Conservation (phyloP, 2,888 invertebrate species). For the Drosophila barbarae region DNA sequence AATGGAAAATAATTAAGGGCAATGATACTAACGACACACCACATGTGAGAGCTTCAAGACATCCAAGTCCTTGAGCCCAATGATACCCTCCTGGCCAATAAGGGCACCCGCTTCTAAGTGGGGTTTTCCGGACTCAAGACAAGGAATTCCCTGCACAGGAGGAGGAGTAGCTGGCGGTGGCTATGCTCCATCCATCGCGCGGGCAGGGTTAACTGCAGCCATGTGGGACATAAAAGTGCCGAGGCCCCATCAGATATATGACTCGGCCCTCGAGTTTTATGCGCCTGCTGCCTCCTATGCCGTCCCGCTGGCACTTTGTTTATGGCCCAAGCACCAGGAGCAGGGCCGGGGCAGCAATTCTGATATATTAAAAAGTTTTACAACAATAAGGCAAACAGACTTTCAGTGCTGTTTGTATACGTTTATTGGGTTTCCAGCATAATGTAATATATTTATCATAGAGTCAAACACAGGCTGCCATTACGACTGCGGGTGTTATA, state of each 20-base stretch:
- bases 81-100: conserved; percentile 29
- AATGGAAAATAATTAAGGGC: conserved; percentile 1
- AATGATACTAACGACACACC: neutral
- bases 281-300: conserved; percentile 1
- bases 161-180: neutral
- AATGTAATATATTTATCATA: conserved; percentile 35
- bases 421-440: conserved; percentile 55
- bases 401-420: conserved; percentile 36
- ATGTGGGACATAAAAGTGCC: conserved; percentile 48
- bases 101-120: conserved; percentile 6
- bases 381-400: conserved; percentile 39
- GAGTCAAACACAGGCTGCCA: conserved; percentile 4
- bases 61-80: conserved; percentile 4
- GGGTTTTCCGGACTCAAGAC: conserved; percentile 8
- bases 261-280: conserved; percentile 43
- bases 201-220: conserved; percentile 42
- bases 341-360: conserved; percentile 16
- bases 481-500: conserved; percentile 11
- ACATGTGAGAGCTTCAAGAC: conserved; percentile 1
- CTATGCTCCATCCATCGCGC: conserved; percentile 9
- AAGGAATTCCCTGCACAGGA: conserved; percentile 11
- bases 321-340: conserved; percentile 26
- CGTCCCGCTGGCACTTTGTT: conserved; percentile 24
- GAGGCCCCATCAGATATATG: conserved; percentile 39
- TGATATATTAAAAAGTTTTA: conserved; percentile 46